Evolutionary conservation across 2,113 vertebrate genomes (phyloP).

Genomic region (Pelusios castaneus): DNA sequence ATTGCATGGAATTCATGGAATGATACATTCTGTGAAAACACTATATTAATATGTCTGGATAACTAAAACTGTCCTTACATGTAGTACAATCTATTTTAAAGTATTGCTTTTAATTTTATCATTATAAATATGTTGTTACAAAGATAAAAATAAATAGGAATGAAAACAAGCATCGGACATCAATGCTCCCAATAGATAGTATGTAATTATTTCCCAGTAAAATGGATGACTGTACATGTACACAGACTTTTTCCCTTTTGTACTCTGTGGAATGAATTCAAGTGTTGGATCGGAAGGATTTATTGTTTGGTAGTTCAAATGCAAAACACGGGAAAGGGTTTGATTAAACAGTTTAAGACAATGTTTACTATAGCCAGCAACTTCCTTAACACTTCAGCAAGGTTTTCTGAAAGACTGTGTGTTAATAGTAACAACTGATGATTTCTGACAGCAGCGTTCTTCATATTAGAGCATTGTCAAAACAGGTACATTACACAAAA

Average conservation of each 20-base stretch:
- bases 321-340: not conserved
- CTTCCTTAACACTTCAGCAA: not conserved
- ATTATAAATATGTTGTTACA: not conserved
- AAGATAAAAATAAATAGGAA: not conserved
- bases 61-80: slow-evolving; percentile 2
- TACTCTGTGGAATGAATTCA: not conserved
- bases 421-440: slow-evolving; percentile 4
- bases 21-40: slow-evolving; percentile 32
- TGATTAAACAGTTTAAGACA: slow-evolving; percentile 12
- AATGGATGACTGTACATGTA: not conserved
- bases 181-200: not conserved
- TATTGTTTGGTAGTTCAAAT: not conserved
- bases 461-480: slow-evolving; percentile 35
- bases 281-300: not conserved
- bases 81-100: not conserved
- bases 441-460: slow-evolving; percentile 21
- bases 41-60: not conserved
- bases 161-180: slow-evolving; percentile 1
- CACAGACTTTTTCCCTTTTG: not conserved
- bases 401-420: not conserved
- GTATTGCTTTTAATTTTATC: not conserved
- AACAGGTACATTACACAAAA: not conserved
- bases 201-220: slow-evolving; percentile 13
- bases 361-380: slow-evolving; percentile 7
- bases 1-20: slow-evolving; percentile 46